Evolutionary conservation across 2,113 vertebrate genomes (phyloP), one percentile per base, ranked within the genome.

Genomic region (Burhinus bistriatus): DNA sequence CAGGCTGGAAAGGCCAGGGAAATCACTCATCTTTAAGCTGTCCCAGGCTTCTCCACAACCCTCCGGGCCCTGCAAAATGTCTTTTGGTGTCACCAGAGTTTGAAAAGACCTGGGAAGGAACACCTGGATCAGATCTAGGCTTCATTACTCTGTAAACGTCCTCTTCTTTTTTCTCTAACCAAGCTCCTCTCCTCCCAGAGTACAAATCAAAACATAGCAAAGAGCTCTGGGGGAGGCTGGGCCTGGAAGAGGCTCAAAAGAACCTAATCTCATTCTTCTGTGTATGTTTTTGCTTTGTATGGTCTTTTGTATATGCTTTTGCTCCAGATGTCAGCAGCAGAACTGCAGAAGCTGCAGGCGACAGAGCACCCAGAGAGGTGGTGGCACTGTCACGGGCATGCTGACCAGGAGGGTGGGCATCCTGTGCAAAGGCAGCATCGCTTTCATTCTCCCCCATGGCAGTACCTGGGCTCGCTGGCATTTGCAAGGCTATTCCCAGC

Each of bases 231-330:
- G 77, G 83, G 83, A 93, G 65, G 68, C 47, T 61, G 44, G n/a
- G 64, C 49, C 77, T 89, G 96, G 91, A 96, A 95, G 83, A 89
- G 16, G 57, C 96, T 96, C 94, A 91, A 79, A 94, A 97, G 92
- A 95, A 36, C 38, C 66, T 87, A 95, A 95, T 92, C 91, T 92
- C 6, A 0, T 89, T 85, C 72, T 73, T 71, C 57, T 81, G 68
- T 83, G 70, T 36, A 34, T 76, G 65, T 55, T 93, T 94, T 84
- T 87, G 61, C 73, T 95, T 80, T 51, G 6, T 49, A 44, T 51
- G 83, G 65, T 26, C 64, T 65, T 95, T 68, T 89, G 73, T 72
- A 16, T 52, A 76, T 2, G 5, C 36, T 81, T 83, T 36, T 91
- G 42, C 89, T 96, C 92, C 95, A 94, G 94, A 96, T 82, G 83